Conservation (phyloP, 1,140 invertebrate genomes). For the Aphidius ervi region DNA sequence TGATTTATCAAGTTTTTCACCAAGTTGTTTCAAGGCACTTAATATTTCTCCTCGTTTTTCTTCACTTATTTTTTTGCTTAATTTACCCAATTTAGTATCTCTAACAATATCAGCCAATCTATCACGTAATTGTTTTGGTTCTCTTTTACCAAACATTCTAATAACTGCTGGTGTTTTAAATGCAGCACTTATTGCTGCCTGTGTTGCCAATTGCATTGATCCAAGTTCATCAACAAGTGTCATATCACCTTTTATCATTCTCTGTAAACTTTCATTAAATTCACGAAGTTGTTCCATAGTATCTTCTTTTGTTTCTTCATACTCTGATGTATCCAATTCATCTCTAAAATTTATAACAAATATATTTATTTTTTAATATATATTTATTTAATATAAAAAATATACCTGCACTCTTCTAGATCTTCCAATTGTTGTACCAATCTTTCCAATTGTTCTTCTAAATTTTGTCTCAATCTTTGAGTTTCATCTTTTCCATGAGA, state of each 20-base stretch:
- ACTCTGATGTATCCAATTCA: constrained; percentile 64
- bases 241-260: constrained; percentile 66
- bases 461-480: constrained; percentile 62
- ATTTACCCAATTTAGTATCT: constrained; percentile 55
- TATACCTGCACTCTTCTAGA: constrained; percentile 69
- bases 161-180: constrained; percentile 78
- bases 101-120: constrained; percentile 58
- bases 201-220: constrained; percentile 68
- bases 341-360: constrained; percentile 49
- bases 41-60: constrained; percentile 59
- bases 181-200: constrained; percentile 71
- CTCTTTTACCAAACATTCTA: constrained; percentile 70
- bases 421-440: constrained; percentile 69
- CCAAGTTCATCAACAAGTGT: constrained; percentile 66
- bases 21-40: constrained; percentile 65
- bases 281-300: constrained; percentile 74
- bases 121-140: constrained; percentile 66
- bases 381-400: constrained; percentile 6
- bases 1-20: constrained; percentile 58
- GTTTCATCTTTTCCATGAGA: constrained; percentile 55
- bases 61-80: constrained; percentile 43
- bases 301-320: constrained; percentile 68
- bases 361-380: too few relatives aligned
- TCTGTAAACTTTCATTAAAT: constrained; percentile 65
- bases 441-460: constrained; percentile 70